phyloP scores from a whole-genome alignment of 2,888 invertebrate genomes.

The Synergus japonicus region DNA sequence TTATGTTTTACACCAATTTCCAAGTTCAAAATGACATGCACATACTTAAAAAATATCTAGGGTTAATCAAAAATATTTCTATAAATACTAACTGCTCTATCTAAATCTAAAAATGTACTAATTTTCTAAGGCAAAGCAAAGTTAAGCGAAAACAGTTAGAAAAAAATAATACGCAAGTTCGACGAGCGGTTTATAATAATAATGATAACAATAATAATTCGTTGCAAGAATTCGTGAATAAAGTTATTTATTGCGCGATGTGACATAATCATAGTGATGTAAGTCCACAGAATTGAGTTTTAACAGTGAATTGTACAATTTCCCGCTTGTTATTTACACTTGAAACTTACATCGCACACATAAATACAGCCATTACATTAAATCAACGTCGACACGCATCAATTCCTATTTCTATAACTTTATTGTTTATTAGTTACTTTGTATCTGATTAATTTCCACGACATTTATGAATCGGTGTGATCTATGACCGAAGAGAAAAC shows the following conservation, averaged over 20 bases:
- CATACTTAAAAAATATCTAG: too few species aligned
- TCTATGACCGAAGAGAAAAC: conserved; percentile 2
- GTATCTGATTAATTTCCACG: conserved; percentile 31
- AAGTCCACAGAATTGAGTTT: conserved; percentile 16
- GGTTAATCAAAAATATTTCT: neutral
- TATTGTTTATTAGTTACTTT: conserved; percentile 52
- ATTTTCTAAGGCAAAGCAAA: neutral
- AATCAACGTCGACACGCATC: conserved; percentile 52
- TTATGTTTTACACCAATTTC: neutral
- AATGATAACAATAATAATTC: neutral
- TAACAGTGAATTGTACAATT: conserved; percentile 35
- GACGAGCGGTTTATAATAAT: neutral
- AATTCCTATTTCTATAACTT: conserved; percentile 46
- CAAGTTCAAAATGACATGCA: neutral
- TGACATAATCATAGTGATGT: conserved; percentile 25
- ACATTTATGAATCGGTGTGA: conserved; percentile 15
- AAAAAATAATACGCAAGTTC: neutral
- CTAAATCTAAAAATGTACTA: neutral
- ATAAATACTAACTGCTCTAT: neutral
- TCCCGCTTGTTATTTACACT: conserved; percentile 24
- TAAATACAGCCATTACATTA: conserved; percentile 64
- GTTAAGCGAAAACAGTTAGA: neutral
- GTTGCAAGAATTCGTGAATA: conserved; percentile 13
- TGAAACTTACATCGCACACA: conserved; percentile 59
- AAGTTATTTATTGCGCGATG: conserved; percentile 31